phyloP scores from a whole-genome alignment of 2,113 vertebrate genomes.

The Sebastes schlegelii region DNA sequence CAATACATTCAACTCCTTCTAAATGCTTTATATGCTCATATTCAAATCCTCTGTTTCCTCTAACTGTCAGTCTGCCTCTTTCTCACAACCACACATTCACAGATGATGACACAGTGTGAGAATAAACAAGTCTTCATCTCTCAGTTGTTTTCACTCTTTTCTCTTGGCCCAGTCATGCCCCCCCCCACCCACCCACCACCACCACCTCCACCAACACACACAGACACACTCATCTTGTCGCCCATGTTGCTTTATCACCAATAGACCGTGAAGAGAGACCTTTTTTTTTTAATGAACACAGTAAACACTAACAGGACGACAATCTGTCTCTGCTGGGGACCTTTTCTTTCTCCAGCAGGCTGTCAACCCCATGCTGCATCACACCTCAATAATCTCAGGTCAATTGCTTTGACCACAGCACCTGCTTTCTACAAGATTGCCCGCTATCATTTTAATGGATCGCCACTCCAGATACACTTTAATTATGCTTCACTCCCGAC shows the following conservation, averaged over 20 bases:
- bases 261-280: conserved; percentile 46
- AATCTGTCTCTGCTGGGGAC: conserved; percentile 57
- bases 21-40: neutral
- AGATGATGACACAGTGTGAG: conserved; percentile 66
- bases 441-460: conserved; percentile 73
- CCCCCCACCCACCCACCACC: neutral
- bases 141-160: conserved; percentile 46
- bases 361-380: conserved; percentile 50
- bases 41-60: conserved; percentile 5
- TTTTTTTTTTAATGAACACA: conserved; percentile 68
- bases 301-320: conserved; percentile 59
- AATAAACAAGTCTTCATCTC: conserved; percentile 57
- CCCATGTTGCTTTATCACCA: conserved; percentile 61
- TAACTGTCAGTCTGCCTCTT: conserved; percentile 20
- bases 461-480: conserved; percentile 59
- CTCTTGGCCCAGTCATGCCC: conserved; percentile 7
- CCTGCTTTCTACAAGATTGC: conserved; percentile 63
- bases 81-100: conserved; percentile 42
- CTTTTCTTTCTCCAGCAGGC: conserved; percentile 56
- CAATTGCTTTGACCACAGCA: conserved; percentile 78
- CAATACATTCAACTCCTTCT: neutral
- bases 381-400: conserved; percentile 75
- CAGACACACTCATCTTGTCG: conserved; percentile 12
- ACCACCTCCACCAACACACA: conserved; percentile 5
- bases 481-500: conserved; percentile 61